A percentile compares a stretch with the other conserved stretches of the same genome.
Evolutionary conservation across 2,113 vertebrate genomes (phyloP).

Genomic region (Chascanopsetta lugubris): DNA sequence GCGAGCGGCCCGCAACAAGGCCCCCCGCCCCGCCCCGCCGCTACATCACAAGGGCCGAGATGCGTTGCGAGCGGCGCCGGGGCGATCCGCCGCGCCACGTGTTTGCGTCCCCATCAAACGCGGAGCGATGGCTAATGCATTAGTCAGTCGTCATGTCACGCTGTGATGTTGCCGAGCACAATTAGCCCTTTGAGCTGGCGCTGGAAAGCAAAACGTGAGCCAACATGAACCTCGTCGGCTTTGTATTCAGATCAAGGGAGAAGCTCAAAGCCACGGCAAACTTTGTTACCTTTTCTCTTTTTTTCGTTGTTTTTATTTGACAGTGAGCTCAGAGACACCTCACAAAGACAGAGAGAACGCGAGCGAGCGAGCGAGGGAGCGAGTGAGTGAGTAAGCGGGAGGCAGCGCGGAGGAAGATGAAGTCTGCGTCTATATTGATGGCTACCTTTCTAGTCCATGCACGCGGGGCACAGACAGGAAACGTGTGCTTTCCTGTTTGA

Average conservation of each 20-base stretch:
- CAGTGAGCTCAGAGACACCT: conserved; percentile 34
- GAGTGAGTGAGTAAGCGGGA: conserved; percentile 43
- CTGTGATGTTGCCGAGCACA: conserved; percentile 62
- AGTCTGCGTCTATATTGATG: conserved; percentile 31
- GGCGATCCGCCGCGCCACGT: conserved; percentile 4
- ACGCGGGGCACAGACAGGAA: conserved; percentile 56
- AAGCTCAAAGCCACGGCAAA: conserved; percentile 56
- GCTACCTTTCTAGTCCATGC: conserved; percentile 46
- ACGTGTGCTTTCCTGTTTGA: conserved; percentile 62
- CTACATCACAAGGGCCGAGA: conserved; percentile 57
- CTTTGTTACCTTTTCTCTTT: conserved; percentile 46
- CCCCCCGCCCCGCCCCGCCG: no score
- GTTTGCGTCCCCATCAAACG: conserved; percentile 57
- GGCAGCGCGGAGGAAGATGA: conserved; percentile 10
- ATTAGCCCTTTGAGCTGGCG: conserved; percentile 63
- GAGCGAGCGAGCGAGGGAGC: conserved; percentile 9
- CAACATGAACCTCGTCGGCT: conserved; percentile 64
- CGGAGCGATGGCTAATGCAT: conserved; percentile 57
- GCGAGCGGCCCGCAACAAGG: conserved; percentile 45
- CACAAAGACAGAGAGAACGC: conserved; percentile 27
- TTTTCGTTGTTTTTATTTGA: conserved; percentile 23
- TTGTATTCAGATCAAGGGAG: conserved; percentile 67
- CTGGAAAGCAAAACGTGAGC: conserved; percentile 64
- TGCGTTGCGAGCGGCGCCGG: conserved; percentile 30
- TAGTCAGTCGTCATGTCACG: conserved; percentile 65